phyloP scores from a whole-genome alignment of 2,888 invertebrate species.

The Meandrusa payeni region DNA sequence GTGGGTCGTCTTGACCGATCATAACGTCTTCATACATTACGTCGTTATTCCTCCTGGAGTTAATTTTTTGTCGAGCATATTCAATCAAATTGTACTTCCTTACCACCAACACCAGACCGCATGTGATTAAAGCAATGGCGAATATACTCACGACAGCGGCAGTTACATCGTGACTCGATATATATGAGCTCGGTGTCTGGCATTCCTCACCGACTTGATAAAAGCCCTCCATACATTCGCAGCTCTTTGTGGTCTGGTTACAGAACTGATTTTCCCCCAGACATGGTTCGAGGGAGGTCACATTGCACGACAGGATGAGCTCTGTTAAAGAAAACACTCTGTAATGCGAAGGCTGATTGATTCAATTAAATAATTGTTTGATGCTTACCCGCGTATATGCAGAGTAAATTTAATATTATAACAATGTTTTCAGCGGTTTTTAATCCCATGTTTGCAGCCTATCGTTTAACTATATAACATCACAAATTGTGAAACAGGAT shows the following conservation, averaged over 20 bases:
- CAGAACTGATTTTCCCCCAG: slow-evolving; percentile 54
- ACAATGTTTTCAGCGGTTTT: slow-evolving; percentile 51
- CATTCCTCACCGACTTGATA: slow-evolving; percentile 50
- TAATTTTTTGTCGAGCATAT: slow-evolving; percentile 62
- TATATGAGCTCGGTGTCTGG: slow-evolving; percentile 30
- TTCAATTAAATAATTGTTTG: slow-evolving; percentile 77
- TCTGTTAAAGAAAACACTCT: slow-evolving; percentile 76
- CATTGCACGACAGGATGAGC: slow-evolving; percentile 71
- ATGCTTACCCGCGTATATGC: slow-evolving; percentile 64
- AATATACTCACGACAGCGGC: slow-evolving; percentile 59
- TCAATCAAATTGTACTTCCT: slow-evolving; percentile 70
- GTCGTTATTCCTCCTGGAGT: slow-evolving; percentile 60
- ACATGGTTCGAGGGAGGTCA: slow-evolving; percentile 47
- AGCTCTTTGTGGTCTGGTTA: slow-evolving; percentile 43
- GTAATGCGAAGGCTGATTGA: slow-evolving; percentile 63
- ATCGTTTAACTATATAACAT: slow-evolving; percentile 49
- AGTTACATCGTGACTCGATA: slow-evolving; percentile 45
- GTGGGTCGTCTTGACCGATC: slow-evolving; percentile 77
- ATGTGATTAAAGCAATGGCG: slow-evolving; percentile 58
- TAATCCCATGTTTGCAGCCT: slow-evolving; percentile 47
- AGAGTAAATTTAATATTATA: slow-evolving; percentile 57
- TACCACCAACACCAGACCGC: slow-evolving; percentile 62
- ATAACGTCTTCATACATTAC: slow-evolving; percentile 78
- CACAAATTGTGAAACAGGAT: slow-evolving; percentile 45
- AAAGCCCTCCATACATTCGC: slow-evolving; percentile 53